Conservation (phyloP, 2,113 vertebrate species). For the Phalacrocorax carbo region DNA sequence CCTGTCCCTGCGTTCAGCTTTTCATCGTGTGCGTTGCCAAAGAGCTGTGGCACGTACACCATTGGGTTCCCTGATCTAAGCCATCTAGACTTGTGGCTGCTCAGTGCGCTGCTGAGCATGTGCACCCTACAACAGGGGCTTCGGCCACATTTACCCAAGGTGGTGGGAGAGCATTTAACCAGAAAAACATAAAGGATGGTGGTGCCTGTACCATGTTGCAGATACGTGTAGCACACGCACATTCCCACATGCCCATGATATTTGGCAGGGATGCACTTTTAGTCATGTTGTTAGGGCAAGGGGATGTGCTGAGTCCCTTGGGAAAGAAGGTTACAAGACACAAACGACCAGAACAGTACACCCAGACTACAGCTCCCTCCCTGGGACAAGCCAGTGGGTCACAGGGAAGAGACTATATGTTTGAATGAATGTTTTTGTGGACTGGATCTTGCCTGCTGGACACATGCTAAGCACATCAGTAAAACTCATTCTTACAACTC, state of each 20-base stretch:
- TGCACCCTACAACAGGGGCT: neutral
- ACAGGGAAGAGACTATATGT: neutral
- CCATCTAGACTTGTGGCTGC: neutral
- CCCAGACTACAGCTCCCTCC: neutral
- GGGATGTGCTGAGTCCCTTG: neutral
- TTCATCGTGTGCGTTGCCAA: neutral
- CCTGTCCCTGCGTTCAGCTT: neutral
- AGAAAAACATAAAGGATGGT: neutral
- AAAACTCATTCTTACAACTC: neutral
- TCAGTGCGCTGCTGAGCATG: neutral
- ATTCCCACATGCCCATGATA: neutral
- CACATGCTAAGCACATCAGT: rapidly evolving
- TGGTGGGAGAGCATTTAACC: neutral
- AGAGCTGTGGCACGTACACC: neutral
- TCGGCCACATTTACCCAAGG: neutral
- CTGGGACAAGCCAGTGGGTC: neutral
- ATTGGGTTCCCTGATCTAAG: neutral
- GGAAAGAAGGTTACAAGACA: neutral
- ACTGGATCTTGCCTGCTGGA: neutral
- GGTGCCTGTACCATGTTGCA: neutral
- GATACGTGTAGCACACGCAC: too few species aligned
- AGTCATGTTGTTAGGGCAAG: neutral
- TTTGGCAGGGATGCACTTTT: neutral
- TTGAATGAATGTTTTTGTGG: neutral
- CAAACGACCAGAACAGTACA: neutral